Base-by-base conservation (phyloP, 2,797 vertebrate genomes). In the Anomalospiza imberbis region DNA sequence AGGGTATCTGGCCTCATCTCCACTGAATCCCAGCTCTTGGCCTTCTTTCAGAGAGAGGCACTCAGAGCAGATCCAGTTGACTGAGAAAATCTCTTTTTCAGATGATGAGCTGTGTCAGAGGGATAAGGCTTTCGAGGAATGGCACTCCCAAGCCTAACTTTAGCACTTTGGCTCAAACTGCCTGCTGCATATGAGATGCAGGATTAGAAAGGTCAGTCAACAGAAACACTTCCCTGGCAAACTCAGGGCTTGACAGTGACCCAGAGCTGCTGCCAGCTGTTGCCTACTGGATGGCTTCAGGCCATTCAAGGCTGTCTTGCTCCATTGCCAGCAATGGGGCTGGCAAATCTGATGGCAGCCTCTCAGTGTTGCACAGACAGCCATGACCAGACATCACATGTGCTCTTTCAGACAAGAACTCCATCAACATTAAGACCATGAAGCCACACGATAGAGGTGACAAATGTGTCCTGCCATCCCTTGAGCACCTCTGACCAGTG, bases 101-200 rank as follows among this genome's bases (percentile, higher is more conserved):
- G 77, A 76, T 78, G 51, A 86, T 71, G 83, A 95, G 31, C 78
- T 85, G 42, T 94, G 91, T 86, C 76, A 89, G 73, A 86, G 26
- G 89, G 57, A 85, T 92, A 81, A 94, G 66, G 82, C 79, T 92
- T 90, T 94, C 45, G 79, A 93, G 91, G 95, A 95, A 92, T 1
- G 4, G 72, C 79, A 50, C 86, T 94, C 94, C 93, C 48, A 63
- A 50, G 77, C 85, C 95, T 94, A 96, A 96, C 85, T 92, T 96
- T 91, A 97, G 96, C 89, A 63, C 96, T 96, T 96, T 96, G 97
- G 92, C 91, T 94, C 3, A 0, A 16, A 57, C 25, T 3, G 5
- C 60, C 0, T 17, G 50, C 48, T 70, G 55, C 38, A 24, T 73
- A 8, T 38, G 82, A 70, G 77, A 57, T 45, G 32, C 62, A 73